These are phyloP conservation scores for Pseudopleuronectes americanus DNA, from an alignment of 2,797 vertebrate species.

Conservation along the genomic window DNA sequence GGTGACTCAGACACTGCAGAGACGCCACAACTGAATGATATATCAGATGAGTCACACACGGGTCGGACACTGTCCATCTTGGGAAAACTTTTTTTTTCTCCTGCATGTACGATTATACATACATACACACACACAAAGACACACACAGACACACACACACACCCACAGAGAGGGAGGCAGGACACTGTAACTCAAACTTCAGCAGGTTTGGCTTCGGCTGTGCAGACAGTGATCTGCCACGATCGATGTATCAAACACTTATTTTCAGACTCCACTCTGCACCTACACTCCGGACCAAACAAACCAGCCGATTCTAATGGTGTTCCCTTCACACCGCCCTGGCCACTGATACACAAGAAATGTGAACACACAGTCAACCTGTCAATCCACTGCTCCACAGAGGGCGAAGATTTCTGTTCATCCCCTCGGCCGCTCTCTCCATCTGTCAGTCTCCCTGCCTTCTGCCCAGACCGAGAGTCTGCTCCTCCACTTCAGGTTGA, in stretches of 20 bases:
- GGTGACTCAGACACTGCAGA: conserved; percentile 85
- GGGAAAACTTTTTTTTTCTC: conserved; percentile 36
- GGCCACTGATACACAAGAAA: conserved; percentile 47
- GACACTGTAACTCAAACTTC: conserved; percentile 14
- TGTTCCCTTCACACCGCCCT: conserved; percentile 55
- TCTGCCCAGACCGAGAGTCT: conserved; percentile 41
- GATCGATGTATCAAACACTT: conserved; percentile 36
- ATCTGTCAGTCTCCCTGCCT: conserved; percentile 62
- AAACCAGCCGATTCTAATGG: conserved; percentile 62
- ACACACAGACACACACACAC: neutral
- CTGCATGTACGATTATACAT: conserved; percentile 7
- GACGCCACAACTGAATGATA: conserved; percentile 72
- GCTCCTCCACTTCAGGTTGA: conserved; percentile 10
- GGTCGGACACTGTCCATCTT: conserved; percentile 41
- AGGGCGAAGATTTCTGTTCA: conserved; percentile 51
- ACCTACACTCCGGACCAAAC: conserved; percentile 40
- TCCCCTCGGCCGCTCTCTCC: conserved; percentile 53
- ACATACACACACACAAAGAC: conserved; percentile 8
- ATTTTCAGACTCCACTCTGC: conserved; percentile 37
- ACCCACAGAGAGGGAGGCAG: neutral
- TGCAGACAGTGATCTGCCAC: conserved; percentile 33
- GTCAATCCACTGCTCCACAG: conserved; percentile 63
- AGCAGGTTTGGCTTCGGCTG: conserved; percentile 2
- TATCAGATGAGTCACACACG: conserved; percentile 76
- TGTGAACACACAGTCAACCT: conserved; percentile 44